These are phyloP conservation scores for Calameuta filiformis DNA, from an alignment of 2,888 invertebrate genomes.

Conservation along the genomic window DNA sequence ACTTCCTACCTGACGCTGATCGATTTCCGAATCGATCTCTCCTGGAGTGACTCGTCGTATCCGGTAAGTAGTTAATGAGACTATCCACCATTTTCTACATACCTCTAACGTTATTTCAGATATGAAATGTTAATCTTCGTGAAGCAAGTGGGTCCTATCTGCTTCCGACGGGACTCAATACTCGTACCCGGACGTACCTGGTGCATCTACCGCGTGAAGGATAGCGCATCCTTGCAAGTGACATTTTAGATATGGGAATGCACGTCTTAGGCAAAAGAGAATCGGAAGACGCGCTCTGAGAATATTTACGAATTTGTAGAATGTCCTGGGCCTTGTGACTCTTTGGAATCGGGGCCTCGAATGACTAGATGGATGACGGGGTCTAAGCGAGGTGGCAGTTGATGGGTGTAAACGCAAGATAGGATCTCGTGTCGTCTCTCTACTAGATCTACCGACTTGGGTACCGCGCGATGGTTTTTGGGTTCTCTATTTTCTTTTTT, in stretches of 20 bases:
- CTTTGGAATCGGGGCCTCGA: slow-evolving; percentile 7
- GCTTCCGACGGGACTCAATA: background rate
- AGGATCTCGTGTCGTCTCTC: slow-evolving; percentile 49
- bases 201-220: background rate
- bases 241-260: background rate
- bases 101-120: background rate
- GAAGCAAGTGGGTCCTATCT: background rate
- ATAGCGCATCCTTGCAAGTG: background rate
- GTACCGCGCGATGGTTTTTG: slow-evolving; percentile 17
- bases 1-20: background rate
- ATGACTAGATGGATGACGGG: slow-evolving; percentile 40
- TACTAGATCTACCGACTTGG: slow-evolving; percentile 40
- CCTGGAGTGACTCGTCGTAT: background rate
- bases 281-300: background rate
- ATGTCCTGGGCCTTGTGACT: background rate
- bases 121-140: background rate
- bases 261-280: background rate
- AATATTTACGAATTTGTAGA: slow-evolving; percentile 23
- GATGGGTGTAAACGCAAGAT: slow-evolving; percentile 63
- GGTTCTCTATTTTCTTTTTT: slow-evolving; percentile 4
- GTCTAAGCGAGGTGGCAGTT: slow-evolving; percentile 53
- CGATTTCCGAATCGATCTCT: background rate
- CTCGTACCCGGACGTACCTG: background rate
- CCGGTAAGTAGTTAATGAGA: background rate
- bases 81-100: background rate